These are phyloP conservation scores for Bombus breviceps DNA, from an alignment of 1,140 invertebrate species.

Conservation along the genomic window DNA sequence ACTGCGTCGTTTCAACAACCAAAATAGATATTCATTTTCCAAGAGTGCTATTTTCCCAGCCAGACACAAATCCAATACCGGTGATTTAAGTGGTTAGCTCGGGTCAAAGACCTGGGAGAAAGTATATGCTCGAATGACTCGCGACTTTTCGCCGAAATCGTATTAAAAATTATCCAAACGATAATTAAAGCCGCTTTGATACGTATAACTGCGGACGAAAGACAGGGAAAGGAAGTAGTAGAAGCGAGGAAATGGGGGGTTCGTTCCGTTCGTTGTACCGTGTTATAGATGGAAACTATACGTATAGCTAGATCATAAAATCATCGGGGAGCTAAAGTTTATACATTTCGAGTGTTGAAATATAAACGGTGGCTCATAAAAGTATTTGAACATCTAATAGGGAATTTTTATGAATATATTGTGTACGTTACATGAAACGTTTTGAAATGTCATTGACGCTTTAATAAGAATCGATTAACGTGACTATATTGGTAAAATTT, in stretches of 20 bases:
- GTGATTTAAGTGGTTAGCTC: conserved; percentile 56
- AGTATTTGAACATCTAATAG: too few species aligned
- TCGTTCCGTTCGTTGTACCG: too few species aligned
- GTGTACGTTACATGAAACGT: too few species aligned
- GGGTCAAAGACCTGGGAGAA: conserved; percentile 54
- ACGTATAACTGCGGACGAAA: neutral
- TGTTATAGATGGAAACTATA: too few species aligned
- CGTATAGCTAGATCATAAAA: too few species aligned
- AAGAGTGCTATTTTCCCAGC: conserved; percentile 68
- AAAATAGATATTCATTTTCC: conserved; percentile 72
- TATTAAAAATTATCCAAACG: neutral
- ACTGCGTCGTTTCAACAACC: conserved; percentile 66
- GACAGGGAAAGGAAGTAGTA: neutral
- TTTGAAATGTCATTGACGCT: too few species aligned
- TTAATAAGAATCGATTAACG: too few species aligned
- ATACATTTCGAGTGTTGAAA: too few species aligned
- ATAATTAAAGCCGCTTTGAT: neutral
- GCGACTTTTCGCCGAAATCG: neutral
- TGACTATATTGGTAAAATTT: too few species aligned
- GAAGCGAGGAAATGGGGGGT: neutral
- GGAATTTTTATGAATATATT: too few species aligned
- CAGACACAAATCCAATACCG: conserved; percentile 67
- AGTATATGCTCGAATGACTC: conserved; percentile 15
- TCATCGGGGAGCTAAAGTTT: too few species aligned
- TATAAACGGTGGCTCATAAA: too few species aligned